Evolutionary conservation across 2,797 vertebrate species (phyloP), one percentile per base, ranked within the genome.

Genomic region (Percopsis omiscomaycus): DNA sequence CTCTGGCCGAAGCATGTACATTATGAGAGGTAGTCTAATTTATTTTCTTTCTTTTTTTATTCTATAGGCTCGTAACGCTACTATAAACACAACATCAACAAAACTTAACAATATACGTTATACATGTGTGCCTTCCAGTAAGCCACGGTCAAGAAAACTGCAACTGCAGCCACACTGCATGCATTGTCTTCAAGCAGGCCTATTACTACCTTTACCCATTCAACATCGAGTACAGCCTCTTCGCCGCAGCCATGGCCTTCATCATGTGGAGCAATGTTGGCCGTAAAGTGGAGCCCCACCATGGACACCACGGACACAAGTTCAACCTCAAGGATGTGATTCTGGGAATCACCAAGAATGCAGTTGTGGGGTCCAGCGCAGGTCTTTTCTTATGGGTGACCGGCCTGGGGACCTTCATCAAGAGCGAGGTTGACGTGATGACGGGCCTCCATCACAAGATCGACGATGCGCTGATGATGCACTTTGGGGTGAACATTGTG

Each of bases 221-320:
- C 84, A 98, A 97, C 85, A 98, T 98, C 0, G 98, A 99, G 82
- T 99, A 98, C 89, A 96, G 96, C 59, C 95, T 99, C 75, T 98
- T 99, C 3, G 96, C 98, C 37, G 96, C 96, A 0, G 93, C 96
- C 81, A 94, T 98, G 95, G 83, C 95, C 63, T 98, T 96, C 0
- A 90, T 99, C 73, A 96, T 98, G 96, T 99, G 98, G 98, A 98
- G 96, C 86, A 99, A 99, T 0, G 94, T 99, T 0, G 96, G 95
- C 2, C 91, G 96, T 13, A 69, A 92, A 61, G 79, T 93, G 16
- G 89, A 92, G 1, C 85, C 94, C 28, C 82, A 49, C 6, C 2
- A 3, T 32, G 4, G 6, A 32, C 92, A 88, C 59, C 93, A 91
- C 68, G 77, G 79, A 2, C 52, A 78, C 53, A 89, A 78, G 75